Conservation (phyloP, 1,140 invertebrate species). For the Drosophila parabipectinata region DNA sequence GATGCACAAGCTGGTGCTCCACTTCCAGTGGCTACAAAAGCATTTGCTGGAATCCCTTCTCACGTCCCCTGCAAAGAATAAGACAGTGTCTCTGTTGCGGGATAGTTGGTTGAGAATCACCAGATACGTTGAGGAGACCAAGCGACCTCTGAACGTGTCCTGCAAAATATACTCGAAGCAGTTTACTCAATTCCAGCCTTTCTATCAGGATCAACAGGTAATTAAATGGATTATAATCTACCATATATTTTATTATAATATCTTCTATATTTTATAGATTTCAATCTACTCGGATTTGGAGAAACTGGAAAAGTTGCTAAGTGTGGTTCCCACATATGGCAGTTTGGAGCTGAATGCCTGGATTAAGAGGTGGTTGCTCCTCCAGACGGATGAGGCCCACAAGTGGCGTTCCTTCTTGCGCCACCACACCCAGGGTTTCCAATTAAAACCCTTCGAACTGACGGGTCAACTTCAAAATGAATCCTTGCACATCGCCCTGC, state of each 20-base stretch:
- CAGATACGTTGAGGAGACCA: constrained; percentile 52
- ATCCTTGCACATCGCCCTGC: constrained; percentile 14
- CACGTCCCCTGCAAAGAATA: constrained; percentile 5
- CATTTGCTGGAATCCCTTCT: constrained; percentile 46
- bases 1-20: constrained; percentile 77
- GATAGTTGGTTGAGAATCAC: constrained; percentile 11
- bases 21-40: constrained; percentile 81
- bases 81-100: background rate
- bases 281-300: constrained; percentile 28
- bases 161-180: constrained; percentile 76
- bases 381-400: constrained; percentile 54
- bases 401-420: constrained; percentile 54
- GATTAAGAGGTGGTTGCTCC: constrained; percentile 42
- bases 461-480: background rate
- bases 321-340: constrained; percentile 59
- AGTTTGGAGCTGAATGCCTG: constrained; percentile 50
- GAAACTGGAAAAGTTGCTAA: constrained; percentile 39
- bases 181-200: constrained; percentile 73
- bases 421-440: constrained; percentile 19
- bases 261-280: background rate
- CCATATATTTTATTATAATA: background rate
- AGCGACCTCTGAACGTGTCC: constrained; percentile 63
- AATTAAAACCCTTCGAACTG: constrained; percentile 55
- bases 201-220: constrained; percentile 70
- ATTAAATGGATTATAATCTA: background rate